Base-by-base conservation (phyloP, 2,797 vertebrate genomes). In the Acridotheres tristis region DNA sequence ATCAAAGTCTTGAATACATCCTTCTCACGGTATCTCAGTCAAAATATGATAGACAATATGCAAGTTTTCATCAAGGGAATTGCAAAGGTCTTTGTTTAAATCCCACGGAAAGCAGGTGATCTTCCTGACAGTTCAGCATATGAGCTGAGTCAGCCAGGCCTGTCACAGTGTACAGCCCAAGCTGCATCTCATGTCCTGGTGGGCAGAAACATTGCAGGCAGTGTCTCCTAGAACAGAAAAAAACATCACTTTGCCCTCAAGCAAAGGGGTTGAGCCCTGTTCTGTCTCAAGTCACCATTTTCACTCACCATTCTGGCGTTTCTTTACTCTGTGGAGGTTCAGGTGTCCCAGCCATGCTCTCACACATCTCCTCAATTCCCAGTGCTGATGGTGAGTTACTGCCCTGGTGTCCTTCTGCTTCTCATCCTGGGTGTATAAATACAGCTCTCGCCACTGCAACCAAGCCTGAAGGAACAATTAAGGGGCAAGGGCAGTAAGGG, bases 381-480 rank as follows among this genome's bases (percentile, higher is more conserved):
- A 43, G 27, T 43, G 79, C 63, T n/a, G 92, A 84, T 94, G 94
- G 63, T 98, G 97, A 72, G 72, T 94, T 19, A 94, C 57, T 58
- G 98, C 98, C 48, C 88, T 97, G 53, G 78, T 75, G 81, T 97
- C 96, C 66, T 97, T 97, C 85, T 95, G 80, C 84, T 96, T 98
- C n/a, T 98, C 96, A 62, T 43, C 88, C 94, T 95, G 96, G 50
- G 66, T 92, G 29, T 73, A 40, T 9, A 93, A 66, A 58, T 98
- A 97, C 74, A 96, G 93, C 17, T 97, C 96, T 92, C 73, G 98
- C 99, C 99, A 99, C 54, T 85, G 97, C 79, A 97, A 69, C 99
- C 98, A 99, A 34, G 97, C 97, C 99, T 99, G 82, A 69, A 51
- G 89, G 68, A 16, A 69, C 18, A 88, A 88, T 55, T 51, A 5